Evolutionary conservation across 2,113 vertebrate species (phyloP).

Genomic region (Pitta sordida): DNA sequence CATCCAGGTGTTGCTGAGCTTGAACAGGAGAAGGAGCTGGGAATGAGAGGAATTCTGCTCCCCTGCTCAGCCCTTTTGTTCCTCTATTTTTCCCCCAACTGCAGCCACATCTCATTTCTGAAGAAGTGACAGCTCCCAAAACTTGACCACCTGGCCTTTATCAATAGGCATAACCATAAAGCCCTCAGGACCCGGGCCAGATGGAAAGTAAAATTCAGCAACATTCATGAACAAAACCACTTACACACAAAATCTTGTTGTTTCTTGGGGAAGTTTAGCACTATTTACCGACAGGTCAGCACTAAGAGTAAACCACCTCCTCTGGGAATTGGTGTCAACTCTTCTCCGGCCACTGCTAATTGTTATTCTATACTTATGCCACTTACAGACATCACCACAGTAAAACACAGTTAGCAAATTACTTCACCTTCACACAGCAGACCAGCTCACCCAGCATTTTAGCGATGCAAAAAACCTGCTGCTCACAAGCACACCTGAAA

Average conservation of each 20-base stretch:
- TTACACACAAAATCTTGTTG: background rate
- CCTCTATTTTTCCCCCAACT: slow-evolving; percentile 52
- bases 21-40: slow-evolving; percentile 76
- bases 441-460: background rate
- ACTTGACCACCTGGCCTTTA: slow-evolving; percentile 85
- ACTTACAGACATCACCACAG: background rate
- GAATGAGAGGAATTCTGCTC: slow-evolving; percentile 83
- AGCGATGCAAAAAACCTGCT: background rate
- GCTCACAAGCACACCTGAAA: background rate
- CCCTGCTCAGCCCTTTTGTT: slow-evolving; percentile 74
- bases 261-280: background rate
- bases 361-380: slow-evolving; percentile 20
- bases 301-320: background rate
- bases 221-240: slow-evolving; percentile 22
- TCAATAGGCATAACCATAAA: slow-evolving; percentile 68
- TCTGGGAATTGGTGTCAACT: slow-evolving; percentile 36
- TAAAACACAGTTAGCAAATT: background rate
- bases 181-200: slow-evolving; percentile 75
- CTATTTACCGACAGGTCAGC: slow-evolving; percentile 55
- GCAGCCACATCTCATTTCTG: slow-evolving; percentile 50
- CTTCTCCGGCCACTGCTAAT: slow-evolving; percentile 15
- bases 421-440: background rate
- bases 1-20: slow-evolving; percentile 74
- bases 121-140: slow-evolving; percentile 84
- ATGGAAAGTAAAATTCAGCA: slow-evolving; percentile 83